phyloP scores from a whole-genome alignment of 2,888 invertebrate species.

The Hipparchia semele region DNA sequence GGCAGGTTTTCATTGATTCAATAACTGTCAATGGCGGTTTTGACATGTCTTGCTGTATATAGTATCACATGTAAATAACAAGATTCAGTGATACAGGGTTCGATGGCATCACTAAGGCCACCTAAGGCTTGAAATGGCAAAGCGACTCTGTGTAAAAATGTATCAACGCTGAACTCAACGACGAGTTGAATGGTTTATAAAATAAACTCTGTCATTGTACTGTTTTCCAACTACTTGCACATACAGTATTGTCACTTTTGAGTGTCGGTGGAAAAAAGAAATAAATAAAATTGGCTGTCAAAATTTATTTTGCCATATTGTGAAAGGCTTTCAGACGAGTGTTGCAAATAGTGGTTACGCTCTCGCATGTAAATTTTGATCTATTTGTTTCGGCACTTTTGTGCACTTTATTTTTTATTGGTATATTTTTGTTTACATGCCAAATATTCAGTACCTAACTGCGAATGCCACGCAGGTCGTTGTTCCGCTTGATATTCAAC shows the following conservation, averaged over 20 bases:
- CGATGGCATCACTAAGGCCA: too few relatives aligned
- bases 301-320: slow-evolving; percentile 23
- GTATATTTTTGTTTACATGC: neutral
- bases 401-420: neutral
- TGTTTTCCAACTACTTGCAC: slow-evolving; percentile 32
- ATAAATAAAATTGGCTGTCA: slow-evolving; percentile 16
- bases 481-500: too few relatives aligned
- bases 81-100: too few relatives aligned
- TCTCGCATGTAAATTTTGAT: slow-evolving; percentile 22
- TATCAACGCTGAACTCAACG: neutral
- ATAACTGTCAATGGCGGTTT: too few relatives aligned
- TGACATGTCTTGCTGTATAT: too few relatives aligned
- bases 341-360: slow-evolving; percentile 12
- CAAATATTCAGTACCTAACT: neutral
- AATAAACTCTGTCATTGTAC: neutral
- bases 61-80: too few relatives aligned
- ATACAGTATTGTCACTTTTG: slow-evolving; percentile 15
- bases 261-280: slow-evolving; percentile 17
- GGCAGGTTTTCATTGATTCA: too few relatives aligned
- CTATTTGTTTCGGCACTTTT: slow-evolving; percentile 3
- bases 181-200: neutral
- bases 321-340: slow-evolving; percentile 21
- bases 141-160: too few relatives aligned
- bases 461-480: too few relatives aligned
- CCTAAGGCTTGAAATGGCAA: too few relatives aligned